phyloP scores from a whole-genome alignment of 2,113 vertebrate species.

The Lampris incognitus region DNA sequence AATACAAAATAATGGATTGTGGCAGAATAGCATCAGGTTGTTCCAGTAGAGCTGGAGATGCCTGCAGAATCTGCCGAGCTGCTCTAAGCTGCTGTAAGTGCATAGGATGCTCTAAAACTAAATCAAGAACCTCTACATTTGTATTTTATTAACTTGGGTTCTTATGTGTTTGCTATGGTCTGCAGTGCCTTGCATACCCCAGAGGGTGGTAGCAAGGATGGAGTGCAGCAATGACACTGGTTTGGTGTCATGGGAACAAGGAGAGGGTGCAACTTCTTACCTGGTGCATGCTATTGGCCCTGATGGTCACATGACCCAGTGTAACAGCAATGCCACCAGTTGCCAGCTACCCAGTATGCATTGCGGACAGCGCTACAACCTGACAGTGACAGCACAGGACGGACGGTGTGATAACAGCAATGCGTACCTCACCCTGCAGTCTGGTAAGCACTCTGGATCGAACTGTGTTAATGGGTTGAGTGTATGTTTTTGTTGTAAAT shows the following conservation, averaged over 20 bases:
- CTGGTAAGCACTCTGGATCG: conserved; percentile 57
- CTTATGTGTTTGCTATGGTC: conserved; percentile 8
- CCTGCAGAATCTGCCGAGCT: too few species aligned
- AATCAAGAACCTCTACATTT: neutral
- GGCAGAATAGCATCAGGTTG: too few species aligned
- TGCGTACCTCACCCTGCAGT: conserved; percentile 60
- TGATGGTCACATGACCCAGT: conserved; percentile 66
- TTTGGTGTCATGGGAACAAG: conserved; percentile 76
- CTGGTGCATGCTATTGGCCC: conserved; percentile 68
- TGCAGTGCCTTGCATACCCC: conserved; percentile 76
- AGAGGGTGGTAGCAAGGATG: conserved; percentile 57
- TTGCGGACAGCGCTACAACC: conserved; percentile 81
- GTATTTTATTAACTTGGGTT: neutral
- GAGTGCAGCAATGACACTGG: conserved; percentile 71
- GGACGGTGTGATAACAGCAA: conserved; percentile 71
- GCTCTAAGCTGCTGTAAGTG: neutral
- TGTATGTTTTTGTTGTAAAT: neutral
- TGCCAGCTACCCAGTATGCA: conserved; percentile 74
- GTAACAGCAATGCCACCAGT: conserved; percentile 50
- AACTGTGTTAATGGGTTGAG: neutral
- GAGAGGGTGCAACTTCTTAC: conserved; percentile 61
- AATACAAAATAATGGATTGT: too few species aligned
- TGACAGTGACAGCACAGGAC: conserved; percentile 77
- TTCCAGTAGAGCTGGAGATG: too few species aligned
- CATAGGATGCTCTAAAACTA: too few species aligned